These are phyloP conservation scores for Macaca mulatta DNA, from an alignment of 2,113 vertebrate genomes.

Conservation along the genomic window DNA sequence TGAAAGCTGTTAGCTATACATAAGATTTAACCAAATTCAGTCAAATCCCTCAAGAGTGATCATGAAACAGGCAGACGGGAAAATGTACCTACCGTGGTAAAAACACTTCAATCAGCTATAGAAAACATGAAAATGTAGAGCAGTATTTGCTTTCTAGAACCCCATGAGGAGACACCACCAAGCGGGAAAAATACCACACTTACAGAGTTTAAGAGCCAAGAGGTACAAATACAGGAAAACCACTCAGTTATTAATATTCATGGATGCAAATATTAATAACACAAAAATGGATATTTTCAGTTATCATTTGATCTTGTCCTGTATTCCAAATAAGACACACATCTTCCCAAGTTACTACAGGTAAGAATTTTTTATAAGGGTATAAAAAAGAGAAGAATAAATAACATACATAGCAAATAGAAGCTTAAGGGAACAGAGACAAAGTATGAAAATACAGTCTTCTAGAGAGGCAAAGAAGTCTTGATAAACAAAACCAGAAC, in stretches of 20 bases:
- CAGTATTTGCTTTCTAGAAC: not conserved
- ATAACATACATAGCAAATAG: not conserved
- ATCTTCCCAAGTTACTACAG: not conserved
- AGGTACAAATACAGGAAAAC: not conserved
- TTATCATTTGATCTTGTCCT: not conserved
- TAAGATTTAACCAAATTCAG: not conserved
- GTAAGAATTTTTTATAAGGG: not conserved
- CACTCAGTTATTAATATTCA: not conserved
- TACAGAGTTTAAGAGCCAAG: not conserved
- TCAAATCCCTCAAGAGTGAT: not conserved
- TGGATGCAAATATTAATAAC: not conserved
- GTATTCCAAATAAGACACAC: not conserved
- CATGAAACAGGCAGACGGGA: not conserved
- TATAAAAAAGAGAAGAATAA: not conserved
- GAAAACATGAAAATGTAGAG: not conserved
- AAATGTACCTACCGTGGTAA: not conserved
- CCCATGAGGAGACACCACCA: not conserved
- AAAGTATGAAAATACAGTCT: not conserved
- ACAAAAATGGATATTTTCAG: not conserved
- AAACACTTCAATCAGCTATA: not conserved
- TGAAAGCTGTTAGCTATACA: not conserved
- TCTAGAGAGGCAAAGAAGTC: not conserved
- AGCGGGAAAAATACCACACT: not conserved
- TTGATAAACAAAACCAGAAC: not conserved
- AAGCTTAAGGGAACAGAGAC: not conserved